These are phyloP conservation scores for Drusus annulatus DNA, from an alignment of 1,140 invertebrate genomes.

Conservation along the genomic window DNA sequence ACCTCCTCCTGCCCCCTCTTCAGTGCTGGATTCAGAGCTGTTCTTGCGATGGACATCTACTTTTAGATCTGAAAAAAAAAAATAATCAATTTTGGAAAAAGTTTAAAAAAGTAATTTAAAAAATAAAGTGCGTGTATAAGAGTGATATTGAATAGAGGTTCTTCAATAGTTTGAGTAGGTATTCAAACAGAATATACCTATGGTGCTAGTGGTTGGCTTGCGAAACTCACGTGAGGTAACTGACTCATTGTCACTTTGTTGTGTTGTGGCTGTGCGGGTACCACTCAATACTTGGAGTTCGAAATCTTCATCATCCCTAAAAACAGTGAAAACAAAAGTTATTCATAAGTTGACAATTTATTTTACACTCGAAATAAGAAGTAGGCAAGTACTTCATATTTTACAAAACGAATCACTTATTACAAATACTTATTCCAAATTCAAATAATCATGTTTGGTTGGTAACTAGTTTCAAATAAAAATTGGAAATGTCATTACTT, in stretches of 20 bases:
- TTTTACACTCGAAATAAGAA: too few relatives aligned
- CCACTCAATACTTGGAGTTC: conserved; percentile 84
- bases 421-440: too few relatives aligned
- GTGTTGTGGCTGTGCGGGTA: conserved; percentile 61
- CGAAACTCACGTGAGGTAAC: conserved; percentile 76
- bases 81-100: too few relatives aligned
- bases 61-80: conserved; percentile 80
- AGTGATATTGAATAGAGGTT: background rate
- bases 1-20: conserved; percentile 54
- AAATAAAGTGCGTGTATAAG: too few relatives aligned
- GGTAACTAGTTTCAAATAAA: too few relatives aligned
- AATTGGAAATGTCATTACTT: conserved; percentile 42
- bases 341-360: background rate
- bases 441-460: too few relatives aligned
- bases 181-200: conserved; percentile 69
- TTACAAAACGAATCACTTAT: too few relatives aligned
- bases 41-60: conserved; percentile 94
- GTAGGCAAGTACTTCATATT: too few relatives aligned
- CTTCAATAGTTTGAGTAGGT: background rate
- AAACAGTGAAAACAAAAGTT: conserved; percentile 59
- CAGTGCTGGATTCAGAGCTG: conserved; percentile 85
- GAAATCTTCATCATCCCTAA: conserved; percentile 83
- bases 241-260: conserved; percentile 72
- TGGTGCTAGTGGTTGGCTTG: conserved; percentile 77
- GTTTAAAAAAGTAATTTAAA: too few relatives aligned